Evolutionary conservation across 2,888 invertebrate species (phyloP).

Genomic region (Bruchidius siliquastri): DNA sequence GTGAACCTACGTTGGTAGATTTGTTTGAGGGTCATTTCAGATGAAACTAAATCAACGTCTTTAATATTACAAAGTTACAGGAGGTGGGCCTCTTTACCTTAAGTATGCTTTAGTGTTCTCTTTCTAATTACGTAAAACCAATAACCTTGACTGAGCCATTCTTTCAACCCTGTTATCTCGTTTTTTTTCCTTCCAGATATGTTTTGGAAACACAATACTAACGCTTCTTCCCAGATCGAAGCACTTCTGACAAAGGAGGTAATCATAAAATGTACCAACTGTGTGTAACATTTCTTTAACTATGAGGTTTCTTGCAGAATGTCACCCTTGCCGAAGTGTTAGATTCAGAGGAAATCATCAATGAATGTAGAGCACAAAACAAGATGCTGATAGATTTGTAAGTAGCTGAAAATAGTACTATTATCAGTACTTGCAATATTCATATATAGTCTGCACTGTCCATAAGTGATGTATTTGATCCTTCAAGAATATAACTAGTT

Average conservation of each 20-base stretch:
- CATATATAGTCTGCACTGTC: background rate
- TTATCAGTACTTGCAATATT: too few relatives aligned
- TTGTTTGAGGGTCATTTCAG: conserved; percentile 39
- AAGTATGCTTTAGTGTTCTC: background rate
- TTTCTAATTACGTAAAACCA: background rate
- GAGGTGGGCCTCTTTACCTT: conserved; percentile 20
- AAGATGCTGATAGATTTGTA: conserved; percentile 88
- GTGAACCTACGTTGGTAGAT: conserved; percentile 35
- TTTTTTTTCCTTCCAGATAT: conserved; percentile 45
- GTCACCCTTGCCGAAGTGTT: conserved; percentile 83
- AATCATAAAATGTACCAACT: conserved; percentile 21
- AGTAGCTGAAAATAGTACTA: conserved; percentile 54
- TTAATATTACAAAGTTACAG: conserved; percentile 24
- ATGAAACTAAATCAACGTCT: conserved; percentile 47
- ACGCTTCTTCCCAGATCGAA: conserved; percentile 69
- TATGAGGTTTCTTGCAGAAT: conserved; percentile 57
- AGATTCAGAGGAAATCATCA: conserved; percentile 92
- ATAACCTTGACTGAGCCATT: conserved; percentile 8
- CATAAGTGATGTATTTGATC: too few relatives aligned
- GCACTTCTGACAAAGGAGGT: conserved; percentile 75
- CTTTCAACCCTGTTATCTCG: background rate
- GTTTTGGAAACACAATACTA: conserved; percentile 80
- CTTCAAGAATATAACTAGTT: too few relatives aligned
- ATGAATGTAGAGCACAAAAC: conserved; percentile 92
- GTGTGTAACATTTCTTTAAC: conserved; percentile 5